Conservation (phyloP, 1,140 invertebrate genomes). For the Samia ricini region DNA sequence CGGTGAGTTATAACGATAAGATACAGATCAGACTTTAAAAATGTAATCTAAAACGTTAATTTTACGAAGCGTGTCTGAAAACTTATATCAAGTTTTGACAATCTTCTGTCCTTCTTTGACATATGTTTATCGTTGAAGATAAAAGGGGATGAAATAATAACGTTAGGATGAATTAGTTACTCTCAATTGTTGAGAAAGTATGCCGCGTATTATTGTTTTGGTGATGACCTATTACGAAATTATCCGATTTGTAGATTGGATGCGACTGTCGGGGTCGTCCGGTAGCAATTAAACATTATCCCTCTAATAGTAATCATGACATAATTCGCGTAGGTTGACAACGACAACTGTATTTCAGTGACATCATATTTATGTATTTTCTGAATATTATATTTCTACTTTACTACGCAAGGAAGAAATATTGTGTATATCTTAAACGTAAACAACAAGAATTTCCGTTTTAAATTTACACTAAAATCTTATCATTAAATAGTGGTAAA, state of each 20-base stretch:
- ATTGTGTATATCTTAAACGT: background rate
- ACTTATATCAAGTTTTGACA: constrained; percentile 66
- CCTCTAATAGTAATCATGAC: constrained; percentile 41
- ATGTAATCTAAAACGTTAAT: constrained; percentile 22
- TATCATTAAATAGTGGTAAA: background rate
- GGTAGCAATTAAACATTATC: constrained; percentile 30
- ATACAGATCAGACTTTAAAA: constrained; percentile 2
- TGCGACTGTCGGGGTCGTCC: constrained; percentile 36
- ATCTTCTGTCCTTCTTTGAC: constrained; percentile 36
- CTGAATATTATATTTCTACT: constrained; percentile 32
- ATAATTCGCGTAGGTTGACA: constrained; percentile 55
- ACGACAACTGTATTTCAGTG: constrained; percentile 28
- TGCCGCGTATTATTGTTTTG: constrained; percentile 70
- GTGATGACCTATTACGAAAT: constrained; percentile 65
- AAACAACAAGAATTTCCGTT: background rate
- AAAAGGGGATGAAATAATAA: constrained; percentile 40
- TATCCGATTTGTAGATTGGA: constrained; percentile 34
- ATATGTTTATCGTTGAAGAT: constrained; percentile 32
- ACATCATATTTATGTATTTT: constrained; percentile 58
- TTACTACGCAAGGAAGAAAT: background rate
- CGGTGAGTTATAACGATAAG: constrained; percentile 45
- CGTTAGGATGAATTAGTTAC: constrained; percentile 45
- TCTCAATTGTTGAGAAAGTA: constrained; percentile 59
- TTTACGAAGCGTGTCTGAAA: constrained; percentile 46
- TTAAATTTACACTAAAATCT: background rate